A percentile compares a stretch with the other conserved stretches of the same genome.
Conservation (phyloP, 2,888 invertebrate genomes). For the Euzetes globulus region DNA sequence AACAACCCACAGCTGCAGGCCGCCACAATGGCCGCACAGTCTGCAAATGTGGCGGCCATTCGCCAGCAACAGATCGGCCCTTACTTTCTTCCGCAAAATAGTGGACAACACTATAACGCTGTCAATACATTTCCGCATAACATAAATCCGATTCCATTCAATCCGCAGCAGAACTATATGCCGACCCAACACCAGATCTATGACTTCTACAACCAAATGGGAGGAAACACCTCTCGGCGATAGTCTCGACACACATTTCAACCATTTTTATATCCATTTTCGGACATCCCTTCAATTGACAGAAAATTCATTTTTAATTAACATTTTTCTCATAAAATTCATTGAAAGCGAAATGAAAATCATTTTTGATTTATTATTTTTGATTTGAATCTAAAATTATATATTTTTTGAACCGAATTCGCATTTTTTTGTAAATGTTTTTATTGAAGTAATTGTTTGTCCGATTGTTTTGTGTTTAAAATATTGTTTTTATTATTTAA, state of each 20-base stretch:
- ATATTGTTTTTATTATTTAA: no score
- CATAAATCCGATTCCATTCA: not conserved
- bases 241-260: not conserved
- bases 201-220: slow-evolving; percentile 21
- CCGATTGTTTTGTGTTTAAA: no score
- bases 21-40: not conserved
- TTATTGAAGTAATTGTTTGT: no score
- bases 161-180: slow-evolving; percentile 17
- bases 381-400: no score
- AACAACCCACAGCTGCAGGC: not conserved
- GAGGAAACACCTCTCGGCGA: not conserved
- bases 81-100: not conserved
- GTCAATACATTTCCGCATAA: slow-evolving; percentile 18
- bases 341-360: no score
- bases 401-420: no score
- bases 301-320: no score
- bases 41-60: not conserved
- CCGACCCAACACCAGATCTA: not conserved
- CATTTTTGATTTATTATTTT: no score
- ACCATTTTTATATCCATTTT: no score
- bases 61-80: not conserved
- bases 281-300: no score
- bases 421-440: no score
- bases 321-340: no score
- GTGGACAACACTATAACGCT: not conserved